Conservation (phyloP, 2,113 vertebrate species). For the human (Homo sapiens) region GRCh38 chr1:21334001-21334500, state of each 20-base stretch:
- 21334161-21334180: not conserved
- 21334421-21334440: conserved; percentile 49
- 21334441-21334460: conserved; percentile 44
- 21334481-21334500: not conserved
- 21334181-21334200: not conserved
- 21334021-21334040: not conserved
- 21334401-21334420: not conserved
- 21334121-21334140: not conserved
- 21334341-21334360: not conserved
- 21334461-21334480: not conserved
- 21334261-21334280: not conserved
- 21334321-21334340: not conserved
- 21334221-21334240: not conserved
- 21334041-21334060: not conserved
- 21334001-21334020: not conserved
- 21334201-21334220: not conserved
- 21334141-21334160: not conserved
- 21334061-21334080: not conserved
- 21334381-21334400: not conserved
- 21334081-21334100: not conserved
- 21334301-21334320: not conserved
- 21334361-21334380: not conserved
- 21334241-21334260: not conserved
- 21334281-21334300: not conserved
- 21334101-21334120: not conserved